Evolutionary conservation across 1,140 invertebrate species (phyloP).

Genomic region (Zeugodacus cucurbitae): DNA sequence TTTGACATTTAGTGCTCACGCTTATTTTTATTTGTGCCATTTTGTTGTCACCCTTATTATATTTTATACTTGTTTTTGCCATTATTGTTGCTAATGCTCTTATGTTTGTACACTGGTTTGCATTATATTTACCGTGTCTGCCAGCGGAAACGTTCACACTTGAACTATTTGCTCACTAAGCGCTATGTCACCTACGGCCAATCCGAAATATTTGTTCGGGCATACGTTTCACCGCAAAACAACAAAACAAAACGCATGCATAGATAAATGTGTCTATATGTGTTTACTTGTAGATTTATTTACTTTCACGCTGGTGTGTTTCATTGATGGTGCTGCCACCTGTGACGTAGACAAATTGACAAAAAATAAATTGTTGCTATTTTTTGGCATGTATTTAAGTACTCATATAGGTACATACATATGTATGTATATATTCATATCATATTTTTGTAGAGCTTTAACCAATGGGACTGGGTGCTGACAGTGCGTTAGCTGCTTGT

Average conservation of each 20-base stretch:
- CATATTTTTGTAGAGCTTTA: no score
- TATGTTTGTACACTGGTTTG: not conserved
- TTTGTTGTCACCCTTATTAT: not conserved
- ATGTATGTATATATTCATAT: no score
- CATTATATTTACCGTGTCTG: not conserved
- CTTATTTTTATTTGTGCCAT: not conserved
- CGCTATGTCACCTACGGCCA: constrained; percentile 2
- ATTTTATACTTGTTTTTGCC: not conserved
- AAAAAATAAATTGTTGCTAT: not conserved
- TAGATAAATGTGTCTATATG: no score
- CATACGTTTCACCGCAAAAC: not conserved
- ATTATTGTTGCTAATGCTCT: constrained; percentile 17
- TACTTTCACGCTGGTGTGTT: not conserved
- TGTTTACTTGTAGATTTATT: no score
- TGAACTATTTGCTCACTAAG: not conserved
- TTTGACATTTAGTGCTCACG: not conserved
- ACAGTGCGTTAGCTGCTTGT: no score
- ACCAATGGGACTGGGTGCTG: no score
- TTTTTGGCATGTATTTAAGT: not conserved
- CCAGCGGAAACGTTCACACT: not conserved
- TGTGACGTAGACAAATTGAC: not conserved
- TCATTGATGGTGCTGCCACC: not conserved
- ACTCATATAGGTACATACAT: no score
- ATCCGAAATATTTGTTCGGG: not conserved
- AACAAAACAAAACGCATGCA: no score